Evolutionary conservation across 1,140 invertebrate species (phyloP), one percentile per base, ranked within the genome.

Genomic region (Aradophagus sp.): DNA sequence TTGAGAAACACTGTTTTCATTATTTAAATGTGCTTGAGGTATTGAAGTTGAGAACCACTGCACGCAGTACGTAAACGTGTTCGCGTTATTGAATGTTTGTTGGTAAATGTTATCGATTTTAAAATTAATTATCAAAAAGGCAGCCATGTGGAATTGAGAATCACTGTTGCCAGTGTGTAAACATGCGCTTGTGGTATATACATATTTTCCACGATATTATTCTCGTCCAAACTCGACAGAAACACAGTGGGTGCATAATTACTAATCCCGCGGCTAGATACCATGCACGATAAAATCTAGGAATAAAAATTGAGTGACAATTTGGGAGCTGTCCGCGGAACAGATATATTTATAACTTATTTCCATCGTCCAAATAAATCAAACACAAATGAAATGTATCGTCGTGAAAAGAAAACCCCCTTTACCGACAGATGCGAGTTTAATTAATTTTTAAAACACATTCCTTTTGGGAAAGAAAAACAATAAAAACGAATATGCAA

Each of bases 181-280:
- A 5, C 20, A 12, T 12, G 8, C 5, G 12, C 19, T 27, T 44
- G 13, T 12, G 19, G n/a, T 27, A 31, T 31, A 41, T 34, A 27
- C 41, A 44, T 47, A 38, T 31, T 59, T 59, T 47, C 3, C 15
- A 29, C 14, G 39, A 34, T 36, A 31, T 47, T 59, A 53, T 53
- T 11, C 26, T 7, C 26, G 15, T 61, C 35, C 19, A 41, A 48
- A 41, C 10, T 34, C 20, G 11, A 31, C 44, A 34, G 17, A 23
- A 47, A 58, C 11, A 11, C 27, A 16, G 26, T 34, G 23, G 26
- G 17, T 41, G 36, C 31, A 62, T 62, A 62, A 52, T 44, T 62
- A 42, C 47, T 62, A 52, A 62, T 62, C 52, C 29, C 20, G n/a
- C 29, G 20, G n/a, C 19, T 42, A 50, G 29, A 42, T 47, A 31